Evolutionary conservation across 1,140 invertebrate genomes (phyloP).

Genomic region (Achatina immaculata): DNA sequence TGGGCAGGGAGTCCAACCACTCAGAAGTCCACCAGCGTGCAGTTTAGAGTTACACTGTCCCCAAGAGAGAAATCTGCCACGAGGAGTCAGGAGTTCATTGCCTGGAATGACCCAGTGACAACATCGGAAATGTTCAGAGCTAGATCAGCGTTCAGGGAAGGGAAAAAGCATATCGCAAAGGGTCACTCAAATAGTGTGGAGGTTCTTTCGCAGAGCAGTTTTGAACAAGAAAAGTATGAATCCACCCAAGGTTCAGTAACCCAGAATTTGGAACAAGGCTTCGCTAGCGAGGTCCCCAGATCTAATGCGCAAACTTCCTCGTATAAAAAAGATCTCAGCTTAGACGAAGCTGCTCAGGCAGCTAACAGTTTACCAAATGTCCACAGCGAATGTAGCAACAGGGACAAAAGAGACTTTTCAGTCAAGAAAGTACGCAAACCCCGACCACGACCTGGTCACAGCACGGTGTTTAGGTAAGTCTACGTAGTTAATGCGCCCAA

Average conservation of each 20-base stretch:
- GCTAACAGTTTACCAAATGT: background rate
- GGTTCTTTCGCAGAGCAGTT: background rate
- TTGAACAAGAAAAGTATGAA: background rate
- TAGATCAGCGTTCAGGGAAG: constrained; percentile 5
- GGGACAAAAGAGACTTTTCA: no score
- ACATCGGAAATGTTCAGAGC: background rate
- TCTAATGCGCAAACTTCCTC: background rate
- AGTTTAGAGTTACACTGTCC: no score
- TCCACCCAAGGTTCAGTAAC: background rate
- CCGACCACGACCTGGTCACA: background rate
- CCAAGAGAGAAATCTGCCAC: background rate
- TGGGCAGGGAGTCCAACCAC: background rate
- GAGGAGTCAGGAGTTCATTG: background rate
- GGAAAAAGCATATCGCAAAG: background rate
- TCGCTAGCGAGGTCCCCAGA: background rate
- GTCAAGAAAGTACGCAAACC: background rate
- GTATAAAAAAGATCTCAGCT: background rate
- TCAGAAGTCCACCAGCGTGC: background rate
- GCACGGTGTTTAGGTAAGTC: background rate
- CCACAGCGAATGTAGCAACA: background rate
- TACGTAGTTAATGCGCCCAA: no score
- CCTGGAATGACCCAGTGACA: background rate
- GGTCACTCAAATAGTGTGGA: background rate
- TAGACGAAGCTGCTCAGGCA: background rate
- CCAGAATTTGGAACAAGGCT: background rate